These are phyloP conservation scores for Acrossocheilus fasciatus DNA, from an alignment of 2,797 vertebrate genomes.

Conservation along the genomic window DNA sequence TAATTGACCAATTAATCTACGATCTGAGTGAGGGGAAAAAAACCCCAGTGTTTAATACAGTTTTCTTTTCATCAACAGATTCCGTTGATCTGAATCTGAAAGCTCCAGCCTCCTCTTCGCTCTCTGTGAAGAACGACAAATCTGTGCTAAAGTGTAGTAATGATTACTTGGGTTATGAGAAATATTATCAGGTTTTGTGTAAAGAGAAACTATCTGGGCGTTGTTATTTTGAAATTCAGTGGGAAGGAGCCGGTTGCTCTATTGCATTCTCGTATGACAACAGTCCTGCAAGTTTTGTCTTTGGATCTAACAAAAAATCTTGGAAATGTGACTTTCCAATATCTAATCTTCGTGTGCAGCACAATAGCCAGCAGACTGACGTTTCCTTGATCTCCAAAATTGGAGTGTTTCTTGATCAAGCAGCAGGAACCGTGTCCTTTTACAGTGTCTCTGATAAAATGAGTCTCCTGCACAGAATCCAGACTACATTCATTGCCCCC, in stretches of 20 bases:
- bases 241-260: not conserved
- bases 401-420: constrained; percentile 25
- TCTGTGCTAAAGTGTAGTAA: not conserved
- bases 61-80: not conserved
- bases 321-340: constrained; percentile 19
- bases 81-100: constrained; percentile 3
- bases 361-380: not conserved
- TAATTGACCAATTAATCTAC: not conserved
- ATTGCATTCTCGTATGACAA: not conserved
- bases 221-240: constrained; percentile 40
- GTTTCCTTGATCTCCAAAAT: not conserved
- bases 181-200: not conserved
- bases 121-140: not conserved
- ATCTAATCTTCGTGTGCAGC: fast-evolving
- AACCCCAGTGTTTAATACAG: not conserved
- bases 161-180: not conserved
- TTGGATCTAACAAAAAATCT: constrained; percentile 8
- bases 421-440: not conserved
- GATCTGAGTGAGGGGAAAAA: too few species aligned
- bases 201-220: not conserved
- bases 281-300: not conserved
- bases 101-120: fast-evolving
- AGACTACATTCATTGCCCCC: not conserved
- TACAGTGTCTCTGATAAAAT: constrained; percentile 37
- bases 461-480: constrained; percentile 7